Conservation (phyloP, 2,888 invertebrate genomes). For the Tenthredo distinguenda region DNA sequence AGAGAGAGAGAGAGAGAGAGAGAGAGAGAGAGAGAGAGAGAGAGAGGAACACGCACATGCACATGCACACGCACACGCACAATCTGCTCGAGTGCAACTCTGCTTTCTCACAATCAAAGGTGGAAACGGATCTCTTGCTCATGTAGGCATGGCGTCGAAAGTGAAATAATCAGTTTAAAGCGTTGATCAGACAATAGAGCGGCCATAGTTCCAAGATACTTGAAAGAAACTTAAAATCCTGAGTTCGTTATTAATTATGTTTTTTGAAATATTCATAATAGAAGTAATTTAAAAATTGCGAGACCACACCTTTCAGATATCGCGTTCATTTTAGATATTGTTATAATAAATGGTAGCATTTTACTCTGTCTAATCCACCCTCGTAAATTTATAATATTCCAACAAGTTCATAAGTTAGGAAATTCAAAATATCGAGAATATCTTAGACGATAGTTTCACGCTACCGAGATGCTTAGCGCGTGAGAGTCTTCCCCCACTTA, state of each 20-base stretch:
- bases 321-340: not conserved
- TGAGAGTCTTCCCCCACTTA: slow-evolving; percentile 5
- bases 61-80: slow-evolving; percentile 49
- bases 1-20: not conserved
- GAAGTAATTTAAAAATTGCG: not conserved
- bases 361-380: not conserved
- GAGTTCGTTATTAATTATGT: not conserved
- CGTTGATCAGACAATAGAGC: slow-evolving; percentile 25
- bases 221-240: slow-evolving; percentile 1
- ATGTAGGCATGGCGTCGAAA: slow-evolving; percentile 52
- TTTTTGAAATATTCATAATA: not conserved
- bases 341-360: not conserved
- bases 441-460: not conserved
- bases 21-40: not conserved
- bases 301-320: slow-evolving; percentile 11
- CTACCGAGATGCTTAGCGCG: not conserved
- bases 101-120: slow-evolving; percentile 50
- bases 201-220: slow-evolving; percentile 4
- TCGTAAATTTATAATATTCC: not conserved
- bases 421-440: not conserved
- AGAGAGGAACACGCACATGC: slow-evolving; percentile 8
- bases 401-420: not conserved
- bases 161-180: slow-evolving; percentile 43
- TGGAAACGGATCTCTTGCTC: slow-evolving; percentile 40
- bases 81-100: slow-evolving; percentile 51